Base-by-base conservation (phyloP, 1,140 invertebrate genomes). In the Sycobia sp. region DNA sequence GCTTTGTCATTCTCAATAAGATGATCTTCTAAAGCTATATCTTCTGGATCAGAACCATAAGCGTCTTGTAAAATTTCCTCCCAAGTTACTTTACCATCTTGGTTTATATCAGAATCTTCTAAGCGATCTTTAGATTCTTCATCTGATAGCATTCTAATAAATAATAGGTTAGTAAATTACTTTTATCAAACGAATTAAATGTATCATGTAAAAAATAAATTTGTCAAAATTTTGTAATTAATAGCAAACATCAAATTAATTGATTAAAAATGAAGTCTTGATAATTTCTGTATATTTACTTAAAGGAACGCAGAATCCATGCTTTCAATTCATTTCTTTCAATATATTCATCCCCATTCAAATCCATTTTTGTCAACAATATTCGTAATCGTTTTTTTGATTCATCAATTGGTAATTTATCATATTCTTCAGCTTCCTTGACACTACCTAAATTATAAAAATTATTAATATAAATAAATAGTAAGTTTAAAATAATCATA, bases 251-350 rank as follows among this genome's bases (percentile, higher is more conserved):
- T 39, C n/a, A n/a, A n/a, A n/a, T n/a, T n/a, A n/a, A n/a, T n/a
- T n/a, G n/a, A n/a, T n/a, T n/a, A n/a, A n/a, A n/a, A n/a, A n/a
- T n/a, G n/a, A n/a, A n/a, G n/a, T n/a, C n/a, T n/a, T n/a, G n/a
- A n/a, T n/a, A 41, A 41, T 41, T 20, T 10, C 11, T 4, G 39
- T 39, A 39, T 18, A 16, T 38, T 38, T 54, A 96, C 93, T 86
- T 87, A 78, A 97, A 97, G 43, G 95, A 98, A 69, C 92, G 86
- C 41, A 96, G 80, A 72, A 99, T 95, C 96, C 96, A 99, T 7
- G 91, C 86, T 76, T 90, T 90, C 1, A 99, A 80, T 81, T 99
- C 97, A 51, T 88, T 83, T 60, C 88, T 86, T 73, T 91, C 90
- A 67, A 98, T 90, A 61, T 77, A 82, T 65, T 87, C 79, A 68